These are phyloP conservation scores for Fistularia tabacaria DNA, from an alignment of 2,797 vertebrate species.

Conservation along the genomic window DNA sequence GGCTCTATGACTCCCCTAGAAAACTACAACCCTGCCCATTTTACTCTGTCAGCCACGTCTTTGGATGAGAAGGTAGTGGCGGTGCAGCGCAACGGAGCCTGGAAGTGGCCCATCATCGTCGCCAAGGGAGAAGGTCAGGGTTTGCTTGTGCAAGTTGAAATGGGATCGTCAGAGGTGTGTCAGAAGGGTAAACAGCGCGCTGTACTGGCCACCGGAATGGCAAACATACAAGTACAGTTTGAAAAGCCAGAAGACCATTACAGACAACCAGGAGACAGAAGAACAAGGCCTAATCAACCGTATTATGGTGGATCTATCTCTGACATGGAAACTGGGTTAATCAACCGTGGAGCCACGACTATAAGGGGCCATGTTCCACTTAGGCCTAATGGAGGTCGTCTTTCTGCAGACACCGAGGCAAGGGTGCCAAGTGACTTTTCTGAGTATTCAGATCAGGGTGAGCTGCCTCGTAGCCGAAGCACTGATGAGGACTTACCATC, in stretches of 20 bases:
- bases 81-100: conserved; percentile 55
- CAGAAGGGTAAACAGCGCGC: conserved; percentile 84
- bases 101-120: conserved; percentile 79
- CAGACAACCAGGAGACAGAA: conserved; percentile 79
- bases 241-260: conserved; percentile 74
- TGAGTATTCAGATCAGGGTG: conserved; percentile 84
- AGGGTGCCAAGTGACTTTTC: conserved; percentile 83
- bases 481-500: conserved; percentile 79
- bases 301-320: conserved; percentile 73
- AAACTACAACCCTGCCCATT: conserved; percentile 86
- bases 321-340: conserved; percentile 76
- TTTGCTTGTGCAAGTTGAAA: conserved; percentile 82
- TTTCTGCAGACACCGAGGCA: conserved; percentile 67
- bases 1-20: conserved; percentile 88
- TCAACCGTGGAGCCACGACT: conserved; percentile 76
- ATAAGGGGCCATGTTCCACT: conserved; percentile 70
- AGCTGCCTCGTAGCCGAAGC: conserved; percentile 73
- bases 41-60: conserved; percentile 80
- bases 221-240: conserved; percentile 80
- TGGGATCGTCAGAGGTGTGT: conserved; percentile 82
- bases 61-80: conserved; percentile 81
- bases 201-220: conserved; percentile 79
- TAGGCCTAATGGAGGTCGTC: conserved; percentile 73
- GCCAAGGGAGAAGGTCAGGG: conserved; percentile 90
- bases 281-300: conserved; percentile 76